Evolutionary conservation across 2,113 vertebrate species (phyloP), one percentile per base, ranked within the genome.

Genomic region (Paedocypris sp.): DNA sequence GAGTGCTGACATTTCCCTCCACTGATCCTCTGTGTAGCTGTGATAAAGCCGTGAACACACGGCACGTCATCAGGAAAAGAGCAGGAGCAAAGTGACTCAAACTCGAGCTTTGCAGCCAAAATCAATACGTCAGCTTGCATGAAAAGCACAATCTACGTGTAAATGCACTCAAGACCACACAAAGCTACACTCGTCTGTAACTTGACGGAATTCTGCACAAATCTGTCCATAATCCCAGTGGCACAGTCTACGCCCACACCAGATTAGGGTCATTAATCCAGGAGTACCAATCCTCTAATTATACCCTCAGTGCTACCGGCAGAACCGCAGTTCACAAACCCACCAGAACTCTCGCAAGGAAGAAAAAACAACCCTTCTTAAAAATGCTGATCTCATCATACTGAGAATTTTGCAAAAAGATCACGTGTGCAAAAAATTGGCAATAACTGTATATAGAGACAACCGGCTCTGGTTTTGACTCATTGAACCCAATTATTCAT

Each of bases 221-320:
- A 39, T 49, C 13, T 6, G 41, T 13, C 32, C 23, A 51, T 73
- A 74, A 76, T 76, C 70, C 56, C 36, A 36, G 35, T 54, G 45
- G 62, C 16, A 46, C 31, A 49, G 49, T 54, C 59, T 72, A 51
- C 23, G 16, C 59, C 39, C 58, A 56, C 35, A 51, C 19, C 47
- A 70, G 67, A 77, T 77, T 74, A 74, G 62, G 67, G 66, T 47
- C 51, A 60, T 58, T 72, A 74, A 72, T 74, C 72, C 68, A 67
- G 36, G 38, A 51, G 29, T 28, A 23, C 36, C 61, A 72, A 69
- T 70, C 67, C 64, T 62, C 25, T 66, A 67, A 72, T 64, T 69
- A 66, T 51, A 68, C 26, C 41, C 32, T 43, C 29, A 6, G 50
- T 1, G 8, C 4, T 12, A 25, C 26, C 49, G n/a, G n/a, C n/a